These are phyloP conservation scores for Struthio camelus DNA, from an alignment of 2,113 vertebrate species.

Conservation along the genomic window DNA sequence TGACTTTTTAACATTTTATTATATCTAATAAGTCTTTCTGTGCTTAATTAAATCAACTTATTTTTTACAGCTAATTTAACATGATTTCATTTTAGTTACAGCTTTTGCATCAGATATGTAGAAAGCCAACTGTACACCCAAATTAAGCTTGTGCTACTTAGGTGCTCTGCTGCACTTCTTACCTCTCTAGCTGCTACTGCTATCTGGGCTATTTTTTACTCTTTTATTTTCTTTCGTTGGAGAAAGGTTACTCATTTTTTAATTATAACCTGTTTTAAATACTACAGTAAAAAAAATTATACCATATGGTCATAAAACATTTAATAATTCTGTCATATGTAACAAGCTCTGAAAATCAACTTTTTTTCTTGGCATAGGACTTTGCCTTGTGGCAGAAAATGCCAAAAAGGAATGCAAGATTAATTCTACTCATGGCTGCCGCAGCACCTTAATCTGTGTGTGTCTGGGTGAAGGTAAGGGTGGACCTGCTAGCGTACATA, in stretches of 20 bases:
- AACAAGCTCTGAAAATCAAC: constrained; percentile 38
- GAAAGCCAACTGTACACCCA: constrained; percentile 68
- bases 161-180: constrained; percentile 52
- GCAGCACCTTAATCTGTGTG: neutral
- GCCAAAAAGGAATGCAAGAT: constrained; percentile 31
- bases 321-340: constrained; percentile 29
- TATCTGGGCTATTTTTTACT: neutral
- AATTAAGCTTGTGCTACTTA: constrained; percentile 58
- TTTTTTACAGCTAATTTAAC: constrained; percentile 86
- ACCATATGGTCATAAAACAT: constrained; percentile 25
- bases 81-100: constrained; percentile 79
- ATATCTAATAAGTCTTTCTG: constrained; percentile 85
- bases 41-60: constrained; percentile 86
- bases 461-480: neutral
- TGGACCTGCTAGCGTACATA: neutral
- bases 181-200: neutral
- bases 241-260: constrained; percentile 2
- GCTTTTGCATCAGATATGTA: constrained; percentile 74
- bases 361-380: constrained; percentile 37
- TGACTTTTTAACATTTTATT: constrained; percentile 88
- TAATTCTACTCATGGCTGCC: constrained; percentile 7
- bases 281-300: neutral
- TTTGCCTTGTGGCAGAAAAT: constrained; percentile 38
- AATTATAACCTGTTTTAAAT: constrained; percentile 17
- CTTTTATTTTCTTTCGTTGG: constrained; percentile 9